These are phyloP conservation scores for Cassiopea xamachana DNA, from an alignment of 30 jellyfish, hydroid and myxozoan species.

Conservation along the genomic window DNA sequence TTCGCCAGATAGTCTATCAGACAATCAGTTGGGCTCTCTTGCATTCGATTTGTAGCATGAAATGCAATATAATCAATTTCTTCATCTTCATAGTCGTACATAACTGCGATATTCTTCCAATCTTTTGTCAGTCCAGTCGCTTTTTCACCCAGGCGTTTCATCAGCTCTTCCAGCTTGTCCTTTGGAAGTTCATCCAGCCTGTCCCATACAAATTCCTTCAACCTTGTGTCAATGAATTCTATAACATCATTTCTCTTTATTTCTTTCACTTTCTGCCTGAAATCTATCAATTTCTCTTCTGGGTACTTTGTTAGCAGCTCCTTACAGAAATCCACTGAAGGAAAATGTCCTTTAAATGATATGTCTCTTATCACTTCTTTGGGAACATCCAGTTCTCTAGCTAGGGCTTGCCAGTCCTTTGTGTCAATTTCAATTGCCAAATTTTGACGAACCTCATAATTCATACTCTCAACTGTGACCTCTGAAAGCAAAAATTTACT, in stretches of 20 bases:
- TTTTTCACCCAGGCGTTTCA: neutral
- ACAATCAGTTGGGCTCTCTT: neutral
- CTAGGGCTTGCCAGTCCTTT: neutral
- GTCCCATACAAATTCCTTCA: neutral
- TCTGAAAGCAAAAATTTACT: neutral
- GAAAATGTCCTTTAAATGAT: neutral
- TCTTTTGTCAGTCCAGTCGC: neutral
- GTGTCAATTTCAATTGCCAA: slow-evolving; percentile 6
- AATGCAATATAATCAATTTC: neutral
- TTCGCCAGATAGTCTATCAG: neutral
- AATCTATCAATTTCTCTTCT: neutral
- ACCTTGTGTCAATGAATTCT: neutral
- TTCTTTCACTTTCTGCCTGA: neutral
- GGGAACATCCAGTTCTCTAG: neutral
- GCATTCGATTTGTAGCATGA: too few species aligned
- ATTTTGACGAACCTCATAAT: neutral
- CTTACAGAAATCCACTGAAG: neutral
- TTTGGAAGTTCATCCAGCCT: neutral
- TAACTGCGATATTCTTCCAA: neutral
- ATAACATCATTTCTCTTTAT: neutral
- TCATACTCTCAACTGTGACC: neutral
- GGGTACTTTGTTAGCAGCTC: neutral
- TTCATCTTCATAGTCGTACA: neutral
- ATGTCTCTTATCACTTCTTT: neutral
- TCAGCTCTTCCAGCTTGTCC: neutral